phyloP scores from a whole-genome alignment of 2,888 invertebrate genomes.

The Xanthostigma xanthostigma region DNA sequence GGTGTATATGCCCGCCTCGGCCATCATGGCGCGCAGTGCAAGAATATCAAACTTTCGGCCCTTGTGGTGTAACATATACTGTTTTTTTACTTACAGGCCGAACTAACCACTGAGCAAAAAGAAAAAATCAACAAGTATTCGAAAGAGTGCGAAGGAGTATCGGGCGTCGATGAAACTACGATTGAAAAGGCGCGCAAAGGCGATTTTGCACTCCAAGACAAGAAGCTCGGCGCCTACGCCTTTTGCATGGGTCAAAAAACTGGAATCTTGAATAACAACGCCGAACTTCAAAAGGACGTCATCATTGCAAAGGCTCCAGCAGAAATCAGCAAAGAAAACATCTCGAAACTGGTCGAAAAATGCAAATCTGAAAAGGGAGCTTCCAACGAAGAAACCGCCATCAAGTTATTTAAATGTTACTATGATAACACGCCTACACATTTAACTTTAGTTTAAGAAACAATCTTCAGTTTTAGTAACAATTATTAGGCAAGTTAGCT shows the following conservation, averaged over 20 bases:
- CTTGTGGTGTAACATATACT: too few species aligned
- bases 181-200: conserved; percentile 28
- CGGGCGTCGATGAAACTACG: conserved; percentile 22
- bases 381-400: conserved; percentile 27
- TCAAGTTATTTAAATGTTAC: conserved; percentile 32
- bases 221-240: conserved; percentile 16
- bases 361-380: conserved; percentile 9
- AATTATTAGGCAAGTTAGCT: too few species aligned
- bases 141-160: conserved; percentile 19
- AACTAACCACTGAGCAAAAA: conserved; percentile 16
- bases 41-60: too few species aligned
- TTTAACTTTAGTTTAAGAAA: too few species aligned
- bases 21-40: too few species aligned
- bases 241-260: conserved; percentile 15
- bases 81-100: too few species aligned
- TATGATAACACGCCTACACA: conserved; percentile 27
- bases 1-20: too few species aligned
- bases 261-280: conserved; percentile 10
- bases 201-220: conserved; percentile 18
- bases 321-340: conserved; percentile 7
- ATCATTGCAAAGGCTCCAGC: conserved; percentile 7
- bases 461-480: too few species aligned
- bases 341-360: conserved; percentile 6
- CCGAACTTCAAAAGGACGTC: conserved; percentile 10
- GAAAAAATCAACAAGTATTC: conserved; percentile 14